A percentile compares a stretch with the other conserved stretches of the same genome.
Evolutionary conservation across 2,113 vertebrate species (phyloP).

Genomic region (Phalacrocorax aristotelis): DNA sequence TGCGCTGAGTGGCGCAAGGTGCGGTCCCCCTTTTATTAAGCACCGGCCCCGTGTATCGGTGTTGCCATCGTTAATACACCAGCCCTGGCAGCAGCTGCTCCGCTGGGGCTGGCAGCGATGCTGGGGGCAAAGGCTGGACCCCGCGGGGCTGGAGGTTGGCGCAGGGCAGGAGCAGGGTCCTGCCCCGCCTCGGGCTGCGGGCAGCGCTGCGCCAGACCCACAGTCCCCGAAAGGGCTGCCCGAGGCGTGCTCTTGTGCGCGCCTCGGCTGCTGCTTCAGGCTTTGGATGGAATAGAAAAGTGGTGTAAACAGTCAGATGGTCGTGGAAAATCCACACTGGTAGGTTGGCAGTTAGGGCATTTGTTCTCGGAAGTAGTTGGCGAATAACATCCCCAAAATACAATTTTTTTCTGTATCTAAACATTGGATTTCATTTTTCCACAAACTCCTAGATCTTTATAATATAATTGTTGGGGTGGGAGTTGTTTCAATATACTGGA

Average conservation of each 20-base stretch:
- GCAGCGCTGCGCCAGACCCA: not conserved
- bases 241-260: not conserved
- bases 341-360: not conserved
- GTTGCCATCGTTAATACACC: rapidly evolving
- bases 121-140: not conserved
- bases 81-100: not conserved
- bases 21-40: no score
- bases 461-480: not conserved
- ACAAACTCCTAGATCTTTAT: not conserved
- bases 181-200: not conserved
- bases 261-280: no score
- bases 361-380: not conserved
- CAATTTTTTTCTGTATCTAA: not conserved
- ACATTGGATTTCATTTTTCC: not conserved
- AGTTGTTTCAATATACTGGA: not conserved
- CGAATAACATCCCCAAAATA: not conserved
- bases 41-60: not conserved
- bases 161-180: no score
- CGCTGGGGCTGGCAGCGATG: rapidly evolving
- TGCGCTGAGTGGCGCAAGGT: no score
- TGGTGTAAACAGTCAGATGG: no score
- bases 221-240: not conserved
- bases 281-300: not conserved
- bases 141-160: not conserved
- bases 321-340: rapidly evolving